Conservation (phyloP, 2,888 invertebrate species). For the Heterodera filipjevi region DNA sequence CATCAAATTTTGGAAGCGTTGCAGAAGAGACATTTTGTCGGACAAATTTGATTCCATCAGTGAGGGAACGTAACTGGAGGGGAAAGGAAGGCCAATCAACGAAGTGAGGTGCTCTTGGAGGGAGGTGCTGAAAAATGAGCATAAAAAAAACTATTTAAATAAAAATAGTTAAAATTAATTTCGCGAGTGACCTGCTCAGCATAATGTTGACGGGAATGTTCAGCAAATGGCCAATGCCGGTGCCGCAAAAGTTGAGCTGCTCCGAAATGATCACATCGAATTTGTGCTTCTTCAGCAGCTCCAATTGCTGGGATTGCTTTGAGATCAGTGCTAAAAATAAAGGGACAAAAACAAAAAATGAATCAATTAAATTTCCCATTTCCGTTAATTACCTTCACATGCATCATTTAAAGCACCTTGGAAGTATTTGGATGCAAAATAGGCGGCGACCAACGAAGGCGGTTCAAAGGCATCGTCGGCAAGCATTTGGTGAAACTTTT, state of each 20-base stretch:
- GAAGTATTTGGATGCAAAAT: background rate
- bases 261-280: slow-evolving; percentile 35
- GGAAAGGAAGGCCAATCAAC: slow-evolving; percentile 34
- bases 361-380: background rate
- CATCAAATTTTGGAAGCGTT: slow-evolving; percentile 36
- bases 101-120: slow-evolving; percentile 35
- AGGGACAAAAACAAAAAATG: too few relatives aligned
- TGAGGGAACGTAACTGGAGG: slow-evolving; percentile 34
- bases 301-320: too few relatives aligned
- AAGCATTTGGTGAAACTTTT: background rate
- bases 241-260: slow-evolving; percentile 33
- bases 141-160: background rate
- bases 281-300: slow-evolving; percentile 20
- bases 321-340: too few relatives aligned
- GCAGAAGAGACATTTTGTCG: slow-evolving; percentile 37
- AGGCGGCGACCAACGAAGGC: background rate
- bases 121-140: slow-evolving; percentile 26
- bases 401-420: slow-evolving; percentile 14
- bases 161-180: background rate
- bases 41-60: slow-evolving; percentile 30
- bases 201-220: slow-evolving; percentile 48
- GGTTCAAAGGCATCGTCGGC: slow-evolving; percentile 15
- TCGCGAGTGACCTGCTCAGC: slow-evolving; percentile 51
- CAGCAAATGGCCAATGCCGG: slow-evolving; percentile 42
- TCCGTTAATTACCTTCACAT: too few relatives aligned